Conservation (phyloP, 2,113 vertebrate genomes). For the Microtus montanus region DNA sequence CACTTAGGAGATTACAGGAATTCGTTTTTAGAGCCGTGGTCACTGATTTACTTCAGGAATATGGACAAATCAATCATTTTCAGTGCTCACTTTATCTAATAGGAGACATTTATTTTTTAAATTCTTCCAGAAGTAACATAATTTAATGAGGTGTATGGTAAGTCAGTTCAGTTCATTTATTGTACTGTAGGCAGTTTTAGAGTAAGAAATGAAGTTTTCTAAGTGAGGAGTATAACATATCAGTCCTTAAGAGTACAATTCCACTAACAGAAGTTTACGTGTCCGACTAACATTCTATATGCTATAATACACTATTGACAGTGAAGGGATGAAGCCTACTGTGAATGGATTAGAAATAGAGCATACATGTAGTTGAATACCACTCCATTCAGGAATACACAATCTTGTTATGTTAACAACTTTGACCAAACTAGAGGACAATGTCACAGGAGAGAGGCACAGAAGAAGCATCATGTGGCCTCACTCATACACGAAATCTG, state of each 20-base stretch:
- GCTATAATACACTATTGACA: neutral
- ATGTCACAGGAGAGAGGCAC: neutral
- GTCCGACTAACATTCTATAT: neutral
- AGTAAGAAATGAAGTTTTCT: neutral
- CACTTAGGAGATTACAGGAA: neutral
- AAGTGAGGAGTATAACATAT: neutral
- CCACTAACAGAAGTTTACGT: neutral
- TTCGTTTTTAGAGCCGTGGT: neutral
- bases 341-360: neutral
- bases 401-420: neutral
- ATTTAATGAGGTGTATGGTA: neutral
- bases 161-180: slow-evolving; percentile 4
- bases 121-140: slow-evolving; percentile 16
- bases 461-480: neutral
- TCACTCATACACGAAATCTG: neutral
- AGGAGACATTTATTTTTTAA: slow-evolving; percentile 13
- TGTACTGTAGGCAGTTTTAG: neutral
- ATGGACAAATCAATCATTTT: neutral
- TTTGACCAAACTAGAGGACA: neutral
- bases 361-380: neutral
- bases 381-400: too few relatives aligned
- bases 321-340: neutral
- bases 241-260: neutral
- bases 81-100: slow-evolving; percentile 27
- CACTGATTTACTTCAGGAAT: neutral